Percentiles rank a stretch among this genome's conserved stretches.
phyloP scores from a whole-genome alignment of 2,888 invertebrate genomes.

The Anagyrus pseudococci region DNA sequence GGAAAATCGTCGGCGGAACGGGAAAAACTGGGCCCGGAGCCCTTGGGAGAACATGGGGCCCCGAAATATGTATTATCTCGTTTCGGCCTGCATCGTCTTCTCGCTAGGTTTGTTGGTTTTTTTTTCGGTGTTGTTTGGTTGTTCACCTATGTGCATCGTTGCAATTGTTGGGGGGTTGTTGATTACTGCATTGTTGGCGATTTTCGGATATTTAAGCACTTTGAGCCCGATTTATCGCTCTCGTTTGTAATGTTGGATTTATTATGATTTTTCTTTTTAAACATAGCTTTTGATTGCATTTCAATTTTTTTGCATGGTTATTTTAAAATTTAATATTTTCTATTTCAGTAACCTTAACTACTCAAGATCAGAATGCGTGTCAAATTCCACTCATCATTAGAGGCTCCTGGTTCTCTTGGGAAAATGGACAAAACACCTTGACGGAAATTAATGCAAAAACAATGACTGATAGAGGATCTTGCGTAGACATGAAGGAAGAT shows the following conservation, averaged over 20 bases:
- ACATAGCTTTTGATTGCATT: too few relatives aligned
- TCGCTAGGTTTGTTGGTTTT: slow-evolving; percentile 20
- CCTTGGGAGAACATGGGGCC: slow-evolving; percentile 9
- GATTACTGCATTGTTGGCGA: too few relatives aligned
- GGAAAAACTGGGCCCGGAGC: slow-evolving; percentile 5
- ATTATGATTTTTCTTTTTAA: too few relatives aligned
- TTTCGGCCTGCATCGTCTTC: slow-evolving; percentile 5
- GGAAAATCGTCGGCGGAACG: too few relatives aligned
- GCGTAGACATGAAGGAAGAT: slow-evolving; percentile 76
- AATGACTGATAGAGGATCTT: slow-evolving; percentile 78
- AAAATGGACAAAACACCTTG: slow-evolving; percentile 81
- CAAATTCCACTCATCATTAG: slow-evolving; percentile 79
- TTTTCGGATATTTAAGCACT: too few relatives aligned
- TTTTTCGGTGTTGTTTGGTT: too few relatives aligned
- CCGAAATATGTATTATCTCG: slow-evolving; percentile 5
- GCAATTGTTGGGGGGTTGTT: too few relatives aligned
- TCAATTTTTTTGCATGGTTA: too few relatives aligned
- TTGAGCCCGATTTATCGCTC: too few relatives aligned
- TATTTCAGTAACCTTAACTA: slow-evolving; percentile 22
- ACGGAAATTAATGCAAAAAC: slow-evolving; percentile 82
- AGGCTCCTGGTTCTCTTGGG: slow-evolving; percentile 92
- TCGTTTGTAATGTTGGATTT: too few relatives aligned
- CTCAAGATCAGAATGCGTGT: slow-evolving; percentile 60
- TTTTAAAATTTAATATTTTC: background rate
- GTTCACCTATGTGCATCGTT: too few relatives aligned